phyloP scores from a whole-genome alignment of 2,888 invertebrate genomes.

The Liopterus haemorrhoidalis region DNA sequence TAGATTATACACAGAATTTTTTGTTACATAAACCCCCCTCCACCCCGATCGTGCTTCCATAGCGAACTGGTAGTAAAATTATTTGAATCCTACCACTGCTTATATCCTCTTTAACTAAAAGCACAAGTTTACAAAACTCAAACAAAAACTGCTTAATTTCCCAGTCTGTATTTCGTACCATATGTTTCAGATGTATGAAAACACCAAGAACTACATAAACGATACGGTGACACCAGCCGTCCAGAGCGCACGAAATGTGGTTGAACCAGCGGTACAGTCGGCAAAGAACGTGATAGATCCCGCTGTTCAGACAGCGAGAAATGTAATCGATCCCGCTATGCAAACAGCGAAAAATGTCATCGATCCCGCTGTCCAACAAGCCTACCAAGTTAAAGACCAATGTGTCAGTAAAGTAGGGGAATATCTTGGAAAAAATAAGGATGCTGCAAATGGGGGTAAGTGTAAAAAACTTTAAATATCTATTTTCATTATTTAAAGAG shows the following conservation, averaged over 20 bases:
- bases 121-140: background rate
- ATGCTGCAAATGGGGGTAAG: too few species aligned
- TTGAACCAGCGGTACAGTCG: slow-evolving; percentile 39
- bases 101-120: slow-evolving; percentile 5
- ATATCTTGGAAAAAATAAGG: too few species aligned
- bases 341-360: slow-evolving; percentile 30
- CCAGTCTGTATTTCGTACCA: too few species aligned
- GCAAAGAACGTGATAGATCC: slow-evolving; percentile 30
- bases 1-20: too few species aligned
- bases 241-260: slow-evolving; percentile 35
- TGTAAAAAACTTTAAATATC: too few species aligned
- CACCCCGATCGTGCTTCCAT: slow-evolving; percentile 10
- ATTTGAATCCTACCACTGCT: slow-evolving; percentile 10
- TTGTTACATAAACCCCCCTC: background rate
- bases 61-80: too few species aligned
- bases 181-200: slow-evolving; percentile 44
- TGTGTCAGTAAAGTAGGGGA: slow-evolving; percentile 31
- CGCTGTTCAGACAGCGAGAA: slow-evolving; percentile 34
- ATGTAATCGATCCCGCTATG: slow-evolving; percentile 38
- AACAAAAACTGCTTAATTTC: too few species aligned
- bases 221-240: slow-evolving; percentile 38
- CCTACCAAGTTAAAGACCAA: slow-evolving; percentile 37
- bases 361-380: slow-evolving; percentile 34
- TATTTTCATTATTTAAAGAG: too few species aligned
- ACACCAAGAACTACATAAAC: slow-evolving; percentile 43